Evolutionary conservation across 2,797 vertebrate species (phyloP), one percentile per base, ranked within the genome.

Genomic region (Hapalemur alaotrensis): DNA sequence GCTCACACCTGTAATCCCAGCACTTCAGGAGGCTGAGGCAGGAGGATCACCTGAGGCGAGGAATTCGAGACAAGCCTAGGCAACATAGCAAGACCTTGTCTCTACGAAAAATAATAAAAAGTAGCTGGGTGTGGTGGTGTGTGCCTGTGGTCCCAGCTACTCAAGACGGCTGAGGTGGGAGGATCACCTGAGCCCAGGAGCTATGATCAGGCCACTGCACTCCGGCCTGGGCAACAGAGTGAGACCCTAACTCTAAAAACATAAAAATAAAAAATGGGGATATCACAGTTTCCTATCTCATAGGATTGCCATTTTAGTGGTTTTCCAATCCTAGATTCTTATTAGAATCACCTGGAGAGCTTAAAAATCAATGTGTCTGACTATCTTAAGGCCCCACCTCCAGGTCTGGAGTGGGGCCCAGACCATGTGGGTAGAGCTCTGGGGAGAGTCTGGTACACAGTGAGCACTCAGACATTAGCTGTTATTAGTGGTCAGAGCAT

Each of bases 391-490:
- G 59, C 41, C 25, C 69, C 30, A 54, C 63, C 78, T 90, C 46
- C 73, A 79, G 93, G 59, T 63, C 91, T 96, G 90, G 94, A 95
- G 48, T 43, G n/a, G 25, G 90, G 57, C 89, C 93, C 93, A 86
- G 94, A 72, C 38, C 30, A 4, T 69, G 79, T 93, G 96, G 89
- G 91, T 38, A 86, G 93, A 17, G 65, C 59, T 85, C 46, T 41
- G 38, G 54, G 90, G 92, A 85, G 38, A 9, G 63, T 92, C 95
- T 95, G 85, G 85, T 32, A 46, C 63, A 12, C 6, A 22, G 30
- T 35, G 41, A 95, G 63, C 41, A 1, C 86, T 82, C 89, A 96
- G 96, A 91, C 97, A 73, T 89, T 89, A 84, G 93, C 94, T 89
- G 5, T 86, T 92, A 54, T 92, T 89, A 59, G n/a, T 59, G 86